These are phyloP conservation scores for Ovibos moschatus DNA, from an alignment of 2,113 vertebrate genomes.

Conservation along the genomic window DNA sequence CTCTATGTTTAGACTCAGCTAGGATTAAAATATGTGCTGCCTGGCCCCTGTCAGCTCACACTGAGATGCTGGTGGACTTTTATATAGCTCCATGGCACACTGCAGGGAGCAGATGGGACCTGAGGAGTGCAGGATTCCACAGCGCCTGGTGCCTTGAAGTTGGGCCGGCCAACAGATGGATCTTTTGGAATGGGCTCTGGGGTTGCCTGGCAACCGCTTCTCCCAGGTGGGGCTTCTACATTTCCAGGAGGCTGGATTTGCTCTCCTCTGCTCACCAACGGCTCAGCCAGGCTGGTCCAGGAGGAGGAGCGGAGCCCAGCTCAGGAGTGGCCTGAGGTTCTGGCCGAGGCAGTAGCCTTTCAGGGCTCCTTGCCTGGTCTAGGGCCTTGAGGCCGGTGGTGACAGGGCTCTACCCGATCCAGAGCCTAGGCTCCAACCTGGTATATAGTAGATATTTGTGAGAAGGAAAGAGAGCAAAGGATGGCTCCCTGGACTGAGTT, in stretches of 20 bases:
- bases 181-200: slow-evolving; percentile 13
- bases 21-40: slow-evolving; percentile 11
- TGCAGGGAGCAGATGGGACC: slow-evolving; percentile 45
- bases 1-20: slow-evolving; percentile 63
- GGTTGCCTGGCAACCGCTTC: slow-evolving; percentile 59
- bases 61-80: slow-evolving; percentile 18
- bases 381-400: not conserved
- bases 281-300: not conserved
- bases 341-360: not conserved
- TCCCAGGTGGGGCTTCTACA: not conserved
- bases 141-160: not conserved
- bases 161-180: slow-evolving; percentile 45
- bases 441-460: not conserved
- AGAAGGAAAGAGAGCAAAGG: not conserved
- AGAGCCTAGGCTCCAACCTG: not conserved
- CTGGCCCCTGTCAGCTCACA: not conserved
- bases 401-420: not conserved
- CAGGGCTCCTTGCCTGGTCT: not conserved
- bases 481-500: not conserved
- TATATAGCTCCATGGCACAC: slow-evolving; percentile 17
- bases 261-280: not conserved
- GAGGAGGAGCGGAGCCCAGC: not conserved
- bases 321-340: not conserved
- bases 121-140: not conserved
- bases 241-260: not conserved